Percentiles rank a stretch among this genome's conserved stretches.
Conservation (phyloP, 2,888 invertebrate species). For the Panorpa germanica region DNA sequence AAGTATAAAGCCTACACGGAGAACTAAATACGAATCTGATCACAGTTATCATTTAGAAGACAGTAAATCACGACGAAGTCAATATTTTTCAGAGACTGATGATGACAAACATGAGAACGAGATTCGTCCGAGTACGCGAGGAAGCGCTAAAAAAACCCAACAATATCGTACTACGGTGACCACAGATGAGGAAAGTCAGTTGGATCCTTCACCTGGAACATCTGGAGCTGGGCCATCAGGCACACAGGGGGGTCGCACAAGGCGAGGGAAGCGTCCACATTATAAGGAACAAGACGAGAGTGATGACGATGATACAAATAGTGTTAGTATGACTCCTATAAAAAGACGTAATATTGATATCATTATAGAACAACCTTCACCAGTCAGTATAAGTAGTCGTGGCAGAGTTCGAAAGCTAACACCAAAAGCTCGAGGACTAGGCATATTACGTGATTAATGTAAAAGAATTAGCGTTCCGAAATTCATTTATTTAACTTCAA, state of each 20-base stretch:
- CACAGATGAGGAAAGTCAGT: neutral
- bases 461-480: neutral
- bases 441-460: conserved; percentile 28
- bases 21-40: conserved; percentile 23
- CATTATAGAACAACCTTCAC: conserved; percentile 19
- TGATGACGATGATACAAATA: conserved; percentile 8
- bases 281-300: conserved; percentile 29
- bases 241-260: conserved; percentile 9
- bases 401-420: conserved; percentile 72
- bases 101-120: conserved; percentile 18
- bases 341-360: conserved; percentile 14
- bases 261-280: conserved; percentile 27
- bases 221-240: neutral
- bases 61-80: conserved; percentile 18
- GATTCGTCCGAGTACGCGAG: conserved; percentile 19
- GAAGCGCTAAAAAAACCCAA: conserved; percentile 20
- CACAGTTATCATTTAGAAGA: conserved; percentile 22
- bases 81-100: too few relatives aligned
- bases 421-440: conserved; percentile 53
- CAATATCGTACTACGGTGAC: neutral
- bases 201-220: neutral
- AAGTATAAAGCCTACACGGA: too few relatives aligned
- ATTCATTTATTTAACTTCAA: conserved; percentile 1
- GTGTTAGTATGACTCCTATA: neutral
- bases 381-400: conserved; percentile 51